A percentile compares a stretch with the other conserved stretches of the same genome.
Evolutionary conservation across 2,113 vertebrate species (phyloP).

Genomic region (Camelus dromedarius): DNA sequence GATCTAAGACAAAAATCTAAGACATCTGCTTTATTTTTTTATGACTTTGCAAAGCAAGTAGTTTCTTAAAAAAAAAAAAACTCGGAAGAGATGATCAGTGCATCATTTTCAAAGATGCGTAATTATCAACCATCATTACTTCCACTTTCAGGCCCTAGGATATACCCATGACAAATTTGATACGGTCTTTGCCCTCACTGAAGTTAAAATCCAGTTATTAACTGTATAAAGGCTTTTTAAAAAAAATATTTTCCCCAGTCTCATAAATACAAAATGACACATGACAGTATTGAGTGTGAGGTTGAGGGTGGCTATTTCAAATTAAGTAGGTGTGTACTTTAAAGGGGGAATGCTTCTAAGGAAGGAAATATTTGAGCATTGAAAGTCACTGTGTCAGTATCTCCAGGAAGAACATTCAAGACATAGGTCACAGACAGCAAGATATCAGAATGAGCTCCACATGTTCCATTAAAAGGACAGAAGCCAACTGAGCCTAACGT

Average conservation of each 20-base stretch:
- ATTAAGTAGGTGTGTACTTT: not conserved
- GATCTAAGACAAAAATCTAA: not conserved
- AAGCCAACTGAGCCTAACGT: rapidly evolving
- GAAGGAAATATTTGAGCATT: not conserved
- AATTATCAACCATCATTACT: not conserved
- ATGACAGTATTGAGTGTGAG: not conserved
- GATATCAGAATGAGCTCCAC: rapidly evolving
- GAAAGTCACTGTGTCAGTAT: not conserved
- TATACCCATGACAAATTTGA: not conserved
- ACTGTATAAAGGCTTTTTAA: not conserved
- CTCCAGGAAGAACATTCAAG: not conserved
- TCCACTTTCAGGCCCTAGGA: not conserved
- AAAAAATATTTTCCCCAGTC: not conserved
- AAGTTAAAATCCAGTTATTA: not conserved
- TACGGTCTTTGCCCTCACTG: not conserved
- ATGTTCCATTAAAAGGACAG: not conserved
- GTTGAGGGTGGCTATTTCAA: not conserved
- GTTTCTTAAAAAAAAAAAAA: not conserved
- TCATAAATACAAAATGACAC: not conserved
- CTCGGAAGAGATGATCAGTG: not conserved
- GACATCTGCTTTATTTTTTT: not conserved
- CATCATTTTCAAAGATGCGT: not conserved
- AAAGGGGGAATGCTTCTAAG: not conserved
- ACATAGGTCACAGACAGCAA: not conserved
- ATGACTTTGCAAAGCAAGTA: not conserved